A percentile compares a stretch with the other conserved stretches of the same genome.
Conservation (phyloP, 2,113 vertebrate genomes). For the Phainopepla nitens region DNA sequence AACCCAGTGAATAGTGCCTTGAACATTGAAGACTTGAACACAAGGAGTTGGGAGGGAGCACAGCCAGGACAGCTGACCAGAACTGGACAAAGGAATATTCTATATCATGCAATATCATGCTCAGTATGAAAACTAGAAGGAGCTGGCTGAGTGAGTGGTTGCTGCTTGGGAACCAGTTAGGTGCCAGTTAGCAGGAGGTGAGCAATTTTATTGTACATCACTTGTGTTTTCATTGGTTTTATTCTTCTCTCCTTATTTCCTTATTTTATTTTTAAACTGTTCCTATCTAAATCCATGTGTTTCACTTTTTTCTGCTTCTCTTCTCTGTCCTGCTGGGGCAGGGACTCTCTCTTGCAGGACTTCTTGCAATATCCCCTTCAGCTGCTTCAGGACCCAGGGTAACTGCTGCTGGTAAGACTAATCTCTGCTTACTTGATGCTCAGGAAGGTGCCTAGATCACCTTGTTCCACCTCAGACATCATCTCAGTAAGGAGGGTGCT, state of each 20-base stretch:
- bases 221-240: neutral
- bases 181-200: neutral
- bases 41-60: neutral
- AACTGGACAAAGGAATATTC: neutral
- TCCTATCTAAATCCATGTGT: neutral
- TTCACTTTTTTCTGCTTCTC: neutral
- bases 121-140: neutral
- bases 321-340: neutral
- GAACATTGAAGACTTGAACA: neutral
- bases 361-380: neutral
- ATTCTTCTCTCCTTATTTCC: neutral
- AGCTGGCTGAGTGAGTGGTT: neutral
- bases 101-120: neutral
- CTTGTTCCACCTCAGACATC: neutral
- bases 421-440: neutral
- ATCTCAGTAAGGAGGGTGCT: neutral
- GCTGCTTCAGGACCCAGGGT: too few relatives aligned
- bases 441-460: neutral
- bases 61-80: neutral
- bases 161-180: neutral
- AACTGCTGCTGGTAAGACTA: neutral
- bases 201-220: neutral
- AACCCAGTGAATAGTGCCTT: neutral
- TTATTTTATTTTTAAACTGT: neutral
- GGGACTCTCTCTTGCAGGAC: neutral